Percentiles rank a stretch among this genome's conserved stretches.
Conservation (phyloP, 2,888 invertebrate species). For the Xylophagus ater region DNA sequence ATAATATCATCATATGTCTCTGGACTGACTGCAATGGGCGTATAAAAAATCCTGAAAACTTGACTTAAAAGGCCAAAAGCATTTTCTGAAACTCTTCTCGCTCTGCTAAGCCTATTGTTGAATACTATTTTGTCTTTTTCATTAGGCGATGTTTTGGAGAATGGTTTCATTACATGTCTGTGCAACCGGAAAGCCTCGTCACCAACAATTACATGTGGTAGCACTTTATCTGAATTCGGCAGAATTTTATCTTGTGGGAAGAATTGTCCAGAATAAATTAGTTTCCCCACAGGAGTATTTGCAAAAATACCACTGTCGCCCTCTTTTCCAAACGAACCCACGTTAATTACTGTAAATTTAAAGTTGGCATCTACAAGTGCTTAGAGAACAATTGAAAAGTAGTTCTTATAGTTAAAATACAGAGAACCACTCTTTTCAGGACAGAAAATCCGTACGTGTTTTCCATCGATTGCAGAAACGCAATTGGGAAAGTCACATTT, state of each 20-base stretch:
- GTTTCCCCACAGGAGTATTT: background rate
- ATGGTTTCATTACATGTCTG: background rate
- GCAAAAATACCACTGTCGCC: background rate
- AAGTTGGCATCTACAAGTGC: slow-evolving; percentile 1
- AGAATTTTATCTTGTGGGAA: background rate
- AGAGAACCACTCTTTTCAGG: slow-evolving; percentile 1
- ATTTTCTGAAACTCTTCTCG: slow-evolving; percentile 2
- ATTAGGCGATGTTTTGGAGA: background rate
- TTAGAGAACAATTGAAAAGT: slow-evolving; percentile 4
- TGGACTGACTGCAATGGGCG: background rate
- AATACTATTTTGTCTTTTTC: background rate
- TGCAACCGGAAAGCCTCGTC: background rate
- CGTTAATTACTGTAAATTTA: background rate
- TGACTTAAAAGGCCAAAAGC: slow-evolving; percentile 2
- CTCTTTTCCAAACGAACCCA: background rate
- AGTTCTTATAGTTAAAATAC: slow-evolving; percentile 3
- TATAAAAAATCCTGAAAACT: background rate
- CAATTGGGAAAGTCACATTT: slow-evolving; percentile 3
- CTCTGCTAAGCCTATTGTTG: background rate
- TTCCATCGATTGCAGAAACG: slow-evolving; percentile 1
- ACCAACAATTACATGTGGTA: background rate
- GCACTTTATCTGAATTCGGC: background rate
- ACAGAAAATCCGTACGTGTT: background rate
- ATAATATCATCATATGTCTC: background rate
- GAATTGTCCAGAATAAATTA: background rate